These are phyloP conservation scores for Hylyphantes graminicola DNA, from an alignment of 1,140 invertebrate species.

Conservation along the genomic window DNA sequence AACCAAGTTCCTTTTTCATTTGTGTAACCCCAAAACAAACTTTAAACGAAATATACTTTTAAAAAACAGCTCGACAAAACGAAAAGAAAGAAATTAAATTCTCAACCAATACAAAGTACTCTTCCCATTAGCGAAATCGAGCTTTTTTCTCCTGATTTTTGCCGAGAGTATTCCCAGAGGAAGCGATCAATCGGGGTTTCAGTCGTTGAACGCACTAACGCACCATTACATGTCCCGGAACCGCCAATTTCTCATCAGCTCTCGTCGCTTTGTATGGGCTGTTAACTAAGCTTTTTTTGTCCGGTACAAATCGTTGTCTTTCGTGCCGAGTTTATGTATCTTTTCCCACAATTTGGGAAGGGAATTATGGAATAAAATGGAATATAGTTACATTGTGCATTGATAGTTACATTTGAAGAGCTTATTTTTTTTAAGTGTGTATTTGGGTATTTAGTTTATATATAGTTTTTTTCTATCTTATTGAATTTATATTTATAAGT, in stretches of 20 bases:
- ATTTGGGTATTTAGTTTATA: no score
- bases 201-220: slow-evolving; percentile 34
- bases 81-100: neutral
- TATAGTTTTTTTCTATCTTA: no score
- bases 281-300: slow-evolving; percentile 46
- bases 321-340: slow-evolving; percentile 25
- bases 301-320: slow-evolving; percentile 22
- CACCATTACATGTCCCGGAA: slow-evolving; percentile 37
- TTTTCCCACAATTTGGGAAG: neutral
- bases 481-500: no score
- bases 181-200: slow-evolving; percentile 17
- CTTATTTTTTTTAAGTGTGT: no score
- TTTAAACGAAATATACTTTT: no score
- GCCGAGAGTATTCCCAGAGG: slow-evolving; percentile 9
- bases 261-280: slow-evolving; percentile 37
- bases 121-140: slow-evolving; percentile 35
- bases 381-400: no score
- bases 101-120: slow-evolving; percentile 20
- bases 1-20: neutral
- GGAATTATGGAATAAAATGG: no score
- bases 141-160: slow-evolving; percentile 14
- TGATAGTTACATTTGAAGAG: no score
- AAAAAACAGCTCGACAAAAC: neutral
- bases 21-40: no score
- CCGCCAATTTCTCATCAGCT: slow-evolving; percentile 49